phyloP scores from a whole-genome alignment of 2,888 invertebrate genomes.

The Mylabris sibirica region DNA sequence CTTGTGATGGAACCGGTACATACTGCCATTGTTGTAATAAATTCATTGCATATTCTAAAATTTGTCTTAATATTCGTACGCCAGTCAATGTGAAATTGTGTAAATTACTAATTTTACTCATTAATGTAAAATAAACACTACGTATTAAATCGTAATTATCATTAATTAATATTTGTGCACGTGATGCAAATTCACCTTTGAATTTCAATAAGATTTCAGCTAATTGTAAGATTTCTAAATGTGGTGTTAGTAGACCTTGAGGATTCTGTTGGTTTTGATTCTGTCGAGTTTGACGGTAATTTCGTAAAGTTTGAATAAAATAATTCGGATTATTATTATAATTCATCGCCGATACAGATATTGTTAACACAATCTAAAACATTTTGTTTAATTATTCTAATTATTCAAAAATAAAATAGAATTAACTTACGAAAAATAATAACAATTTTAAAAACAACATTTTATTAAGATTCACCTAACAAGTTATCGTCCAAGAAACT shows the following conservation, averaged over 20 bases:
- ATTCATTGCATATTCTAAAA: constrained; percentile 44
- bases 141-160: constrained; percentile 46
- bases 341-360: background rate
- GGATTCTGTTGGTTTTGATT: background rate
- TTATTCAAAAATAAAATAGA: background rate
- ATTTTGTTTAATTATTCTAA: background rate
- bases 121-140: constrained; percentile 39
- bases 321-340: background rate
- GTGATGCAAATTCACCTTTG: constrained; percentile 43
- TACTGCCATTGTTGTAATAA: constrained; percentile 42
- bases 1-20: background rate
- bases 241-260: constrained; percentile 34
- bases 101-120: constrained; percentile 40
- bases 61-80: constrained; percentile 40
- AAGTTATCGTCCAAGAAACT: background rate
- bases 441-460: background rate
- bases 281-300: background rate
- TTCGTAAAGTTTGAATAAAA: background rate
- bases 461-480: background rate
- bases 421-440: background rate
- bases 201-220: constrained; percentile 45
- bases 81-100: constrained; percentile 45
- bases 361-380: background rate
- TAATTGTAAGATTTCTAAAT: constrained; percentile 44
- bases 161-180: constrained; percentile 38